Base-by-base conservation (phyloP, 2,113 vertebrate genomes). In the Saguinus midas region DNA sequence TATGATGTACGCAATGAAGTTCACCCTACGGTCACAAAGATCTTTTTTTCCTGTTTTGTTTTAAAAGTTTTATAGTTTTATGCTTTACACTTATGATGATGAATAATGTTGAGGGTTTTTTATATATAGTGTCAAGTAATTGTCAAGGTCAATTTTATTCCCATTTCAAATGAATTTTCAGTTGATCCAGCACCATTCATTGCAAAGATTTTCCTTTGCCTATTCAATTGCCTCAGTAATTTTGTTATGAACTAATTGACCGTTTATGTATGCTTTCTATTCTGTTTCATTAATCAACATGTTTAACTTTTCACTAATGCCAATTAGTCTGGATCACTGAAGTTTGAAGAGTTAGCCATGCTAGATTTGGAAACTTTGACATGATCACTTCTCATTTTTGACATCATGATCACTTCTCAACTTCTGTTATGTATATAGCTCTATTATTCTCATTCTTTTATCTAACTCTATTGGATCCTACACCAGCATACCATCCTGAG, bases 301-400 rank as follows among this genome's bases (percentile, higher is more conserved):
- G 17, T 72, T 17, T 58, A 27, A 57, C 57, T 85, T 81, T 92
- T 90, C 45, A 73, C 37, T 90, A 85, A 90, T 52, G 68, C 0
- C 12, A 90, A 37, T 3, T 5, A 82, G 18, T 48, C 37, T 92
- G 91, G 72, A 48, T 94, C 6, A 94, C 43, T 87, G 27, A 80
- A 21, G 7, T 64, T 57, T 93, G 29, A 18, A 92, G 25, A 57
- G 17, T 35, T 48, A 92, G 25, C 6, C 55, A 96, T 20, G 25
- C 35, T 79, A 5, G 12, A 43, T 87, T 93, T 73, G 95, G 40
- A 91, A 76, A 58, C 29, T 93, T 95, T 81, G 66, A 91, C 52
- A 91, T 45, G 8, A 32, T 84, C 17, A 57, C 5, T 48, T 92
- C 27, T 81, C 32, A 64, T 52, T 2, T 29, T 83, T 83, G 72